Evolutionary conservation across 2,797 vertebrate genomes (phyloP), one percentile per base, ranked within the genome.

Genomic region (Malurus leucopterus): DNA sequence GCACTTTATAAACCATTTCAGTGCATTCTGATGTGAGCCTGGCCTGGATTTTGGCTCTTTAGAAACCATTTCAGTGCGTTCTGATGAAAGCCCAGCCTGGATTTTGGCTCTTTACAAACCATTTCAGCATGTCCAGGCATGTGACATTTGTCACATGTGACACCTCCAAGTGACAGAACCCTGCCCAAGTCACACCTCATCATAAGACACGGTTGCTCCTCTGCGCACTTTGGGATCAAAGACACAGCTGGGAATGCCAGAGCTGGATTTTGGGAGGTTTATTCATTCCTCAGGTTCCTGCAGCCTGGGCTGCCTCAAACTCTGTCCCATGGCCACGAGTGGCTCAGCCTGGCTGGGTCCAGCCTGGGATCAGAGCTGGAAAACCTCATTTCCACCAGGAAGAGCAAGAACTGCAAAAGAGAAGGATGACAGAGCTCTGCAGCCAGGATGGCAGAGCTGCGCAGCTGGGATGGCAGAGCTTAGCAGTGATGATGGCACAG

Each of bases 1-100:
- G 15, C 17, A n/a, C 2, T 44, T 40, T 6, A 16, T 8, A 7
- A 2, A 19, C 12, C 1, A 24, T 36, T 36, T 44, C 44, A 44
- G 20, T 0, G 26, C 36, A 29, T 27, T 26, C 3, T 0, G 2
- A 1, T 0, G 1, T 0, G 24, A 38, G 51, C 14, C 30, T 3
- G 2, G 46, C 58, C 6, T 0, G 7, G 1, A 24, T 79, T 49
- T 44, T 6, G 19, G 58, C 55, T 50, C 8, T 49, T 9, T 4
- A 13, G 9, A 1, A 3, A 46, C 7, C 7, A n/a, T 24, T 57
- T 46, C 2, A 0, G 43, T 0, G 36, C 5, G 46, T 41, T 27
- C 22, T 6, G 10, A 8, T 1, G 2, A 1, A 19, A 36, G 44
- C 43, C 29, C 2, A 1, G 36, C 59, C 16, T 0, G 9, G 4